These are phyloP conservation scores for Brachyhypopomus gauderio DNA, from an alignment of 2,113 vertebrate species.

Conservation along the genomic window DNA sequence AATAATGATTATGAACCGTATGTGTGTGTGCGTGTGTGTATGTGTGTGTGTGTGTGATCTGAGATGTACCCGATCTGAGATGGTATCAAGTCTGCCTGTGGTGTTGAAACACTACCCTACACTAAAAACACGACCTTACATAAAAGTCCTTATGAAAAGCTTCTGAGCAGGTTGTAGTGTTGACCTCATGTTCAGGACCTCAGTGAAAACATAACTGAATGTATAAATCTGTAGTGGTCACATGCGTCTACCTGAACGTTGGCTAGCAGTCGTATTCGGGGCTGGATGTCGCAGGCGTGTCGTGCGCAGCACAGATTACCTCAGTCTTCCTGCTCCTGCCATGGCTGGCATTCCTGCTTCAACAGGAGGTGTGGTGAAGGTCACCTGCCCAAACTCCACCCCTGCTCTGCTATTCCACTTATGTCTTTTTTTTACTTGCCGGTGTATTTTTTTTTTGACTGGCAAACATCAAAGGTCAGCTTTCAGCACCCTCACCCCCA, in stretches of 20 bases:
- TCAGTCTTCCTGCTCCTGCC: too few relatives aligned
- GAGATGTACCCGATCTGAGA: conserved; percentile 1
- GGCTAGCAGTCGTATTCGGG: too few relatives aligned
- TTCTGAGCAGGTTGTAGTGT: background rate
- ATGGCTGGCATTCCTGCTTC: background rate
- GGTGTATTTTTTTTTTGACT: conserved; percentile 40
- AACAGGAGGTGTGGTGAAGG: background rate
- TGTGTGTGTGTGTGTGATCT: conserved; percentile 34
- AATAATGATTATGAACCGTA: conserved; percentile 89
- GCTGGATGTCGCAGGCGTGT: too few relatives aligned
- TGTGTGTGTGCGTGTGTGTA: conserved; percentile 51
- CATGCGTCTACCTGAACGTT: background rate
- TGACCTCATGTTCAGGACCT: background rate
- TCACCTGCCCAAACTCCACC: background rate
- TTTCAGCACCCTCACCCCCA: too few relatives aligned
- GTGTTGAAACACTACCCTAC: background rate
- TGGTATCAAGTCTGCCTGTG: too few relatives aligned
- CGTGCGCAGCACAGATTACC: too few relatives aligned
- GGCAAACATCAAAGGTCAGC: conserved; percentile 55
- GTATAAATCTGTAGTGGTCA: too few relatives aligned
- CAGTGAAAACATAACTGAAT: background rate
- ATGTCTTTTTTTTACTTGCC: conserved; percentile 19
- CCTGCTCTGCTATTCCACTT: conserved; percentile 35
- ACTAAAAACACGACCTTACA: background rate
- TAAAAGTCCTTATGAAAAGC: too few relatives aligned